phyloP scores from a whole-genome alignment of 1,140 invertebrate species.

The Rhopalosiphum maidis region DNA sequence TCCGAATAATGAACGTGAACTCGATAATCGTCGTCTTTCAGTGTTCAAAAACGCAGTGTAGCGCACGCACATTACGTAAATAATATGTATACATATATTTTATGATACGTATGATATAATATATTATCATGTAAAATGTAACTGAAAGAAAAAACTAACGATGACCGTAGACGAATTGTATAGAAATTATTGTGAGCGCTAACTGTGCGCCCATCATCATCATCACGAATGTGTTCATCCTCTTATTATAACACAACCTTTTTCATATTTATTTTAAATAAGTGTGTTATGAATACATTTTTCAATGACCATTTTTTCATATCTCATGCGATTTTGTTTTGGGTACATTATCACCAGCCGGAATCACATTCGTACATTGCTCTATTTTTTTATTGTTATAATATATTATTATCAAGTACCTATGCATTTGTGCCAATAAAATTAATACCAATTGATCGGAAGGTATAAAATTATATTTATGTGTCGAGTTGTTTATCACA shows the following conservation, averaged over 20 bases:
- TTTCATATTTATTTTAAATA: neutral
- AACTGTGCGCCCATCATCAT: neutral
- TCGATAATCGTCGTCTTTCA: neutral
- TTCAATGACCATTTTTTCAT: too few relatives aligned
- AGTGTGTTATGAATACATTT: neutral
- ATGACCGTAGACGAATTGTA: neutral
- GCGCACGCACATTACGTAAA: neutral
- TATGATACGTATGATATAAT: too few relatives aligned
- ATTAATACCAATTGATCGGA: neutral
- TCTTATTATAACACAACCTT: neutral
- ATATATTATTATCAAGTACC: neutral
- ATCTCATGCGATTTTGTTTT: neutral
- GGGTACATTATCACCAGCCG: fast-evolving
- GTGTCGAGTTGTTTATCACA: neutral
- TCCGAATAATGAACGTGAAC: neutral
- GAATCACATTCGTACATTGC: neutral
- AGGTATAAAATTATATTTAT: neutral
- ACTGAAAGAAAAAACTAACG: neutral
- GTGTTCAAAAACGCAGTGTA: neutral
- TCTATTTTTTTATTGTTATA: neutral
- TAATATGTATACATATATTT: neutral
- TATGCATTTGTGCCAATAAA: neutral
- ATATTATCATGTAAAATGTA: neutral
- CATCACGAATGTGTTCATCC: neutral
- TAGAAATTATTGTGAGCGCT: neutral